Conservation (phyloP, 2,113 vertebrate genomes). For the Menidia beryllina region DNA sequence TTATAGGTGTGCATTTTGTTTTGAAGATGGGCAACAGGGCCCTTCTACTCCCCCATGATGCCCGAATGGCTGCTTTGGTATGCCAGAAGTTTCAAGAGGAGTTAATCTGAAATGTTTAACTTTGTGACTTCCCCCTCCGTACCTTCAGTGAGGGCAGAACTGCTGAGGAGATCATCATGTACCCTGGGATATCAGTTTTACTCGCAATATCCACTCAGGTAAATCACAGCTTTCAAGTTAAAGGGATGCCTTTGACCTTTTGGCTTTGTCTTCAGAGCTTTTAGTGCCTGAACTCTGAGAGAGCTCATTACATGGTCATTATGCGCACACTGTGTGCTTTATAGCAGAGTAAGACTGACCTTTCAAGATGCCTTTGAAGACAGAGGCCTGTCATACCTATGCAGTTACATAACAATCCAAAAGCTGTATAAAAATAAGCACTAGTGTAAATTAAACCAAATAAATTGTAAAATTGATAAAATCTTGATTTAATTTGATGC, state of each 20-base stretch:
- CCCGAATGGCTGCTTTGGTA: slow-evolving; percentile 11
- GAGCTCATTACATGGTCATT: background rate
- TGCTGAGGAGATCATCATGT: slow-evolving; percentile 16
- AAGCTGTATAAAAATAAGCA: background rate
- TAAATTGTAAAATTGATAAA: no score
- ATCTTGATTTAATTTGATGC: background rate
- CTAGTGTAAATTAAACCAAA: background rate
- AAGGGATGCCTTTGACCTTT: slow-evolving; percentile 26
- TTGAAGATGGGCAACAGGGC: slow-evolving; percentile 34
- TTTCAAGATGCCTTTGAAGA: background rate
- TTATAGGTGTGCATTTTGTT: slow-evolving; percentile 26
- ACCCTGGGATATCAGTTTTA: slow-evolving; percentile 5
- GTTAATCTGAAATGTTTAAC: background rate
- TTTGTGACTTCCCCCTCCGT: background rate
- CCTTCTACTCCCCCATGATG: background rate
- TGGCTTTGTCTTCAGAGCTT: slow-evolving; percentile 5
- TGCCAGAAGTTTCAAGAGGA: slow-evolving; percentile 18
- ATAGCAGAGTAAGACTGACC: background rate
- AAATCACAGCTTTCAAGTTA: slow-evolving; percentile 9
- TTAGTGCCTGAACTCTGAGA: background rate
- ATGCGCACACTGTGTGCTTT: background rate
- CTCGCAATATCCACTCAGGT: slow-evolving; percentile 6
- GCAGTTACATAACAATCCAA: background rate
- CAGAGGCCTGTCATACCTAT: background rate
- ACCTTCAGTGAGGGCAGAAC: background rate